phyloP scores from a whole-genome alignment of 2,888 invertebrate genomes.

The Apamea monoglypha region DNA sequence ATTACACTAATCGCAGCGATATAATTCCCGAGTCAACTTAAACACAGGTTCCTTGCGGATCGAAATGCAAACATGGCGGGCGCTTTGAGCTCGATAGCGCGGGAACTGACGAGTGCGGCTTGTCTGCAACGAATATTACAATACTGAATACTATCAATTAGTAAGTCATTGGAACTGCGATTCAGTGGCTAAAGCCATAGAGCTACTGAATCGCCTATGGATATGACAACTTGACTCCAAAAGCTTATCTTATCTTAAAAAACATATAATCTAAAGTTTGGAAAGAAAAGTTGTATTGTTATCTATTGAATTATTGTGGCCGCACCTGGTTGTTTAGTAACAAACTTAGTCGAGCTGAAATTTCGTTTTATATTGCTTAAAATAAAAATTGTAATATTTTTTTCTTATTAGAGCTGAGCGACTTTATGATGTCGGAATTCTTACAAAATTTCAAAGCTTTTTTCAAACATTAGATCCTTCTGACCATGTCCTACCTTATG shows the following conservation, averaged over 20 bases:
- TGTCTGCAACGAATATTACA: slow-evolving; percentile 55
- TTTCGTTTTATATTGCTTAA: not conserved
- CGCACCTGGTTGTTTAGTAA: not conserved
- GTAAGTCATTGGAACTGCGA: not conserved
- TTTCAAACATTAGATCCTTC: not conserved
- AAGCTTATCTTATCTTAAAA: not conserved
- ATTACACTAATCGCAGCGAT: slow-evolving; percentile 90
- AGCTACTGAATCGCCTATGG: not conserved
- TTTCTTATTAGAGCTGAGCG: not conserved
- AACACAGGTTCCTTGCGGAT: slow-evolving; percentile 90
- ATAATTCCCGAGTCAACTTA: slow-evolving; percentile 90
- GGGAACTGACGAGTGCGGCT: slow-evolving; percentile 79
- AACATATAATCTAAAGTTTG: no score
- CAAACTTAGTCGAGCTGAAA: not conserved
- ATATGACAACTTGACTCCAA: not conserved
- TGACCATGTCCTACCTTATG: not conserved
- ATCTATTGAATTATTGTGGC: not conserved
- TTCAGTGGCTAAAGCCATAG: not conserved
- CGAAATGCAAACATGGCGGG: slow-evolving; percentile 91
- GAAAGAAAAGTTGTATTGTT: not conserved
- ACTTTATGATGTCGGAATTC: not conserved
- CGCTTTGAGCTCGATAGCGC: slow-evolving; percentile 86
- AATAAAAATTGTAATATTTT: not conserved
- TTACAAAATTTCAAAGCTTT: not conserved
- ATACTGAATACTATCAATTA: slow-evolving; percentile 26